Evolutionary conservation across 2,113 vertebrate genomes (phyloP).

Genomic region (Isichthys henryi): DNA sequence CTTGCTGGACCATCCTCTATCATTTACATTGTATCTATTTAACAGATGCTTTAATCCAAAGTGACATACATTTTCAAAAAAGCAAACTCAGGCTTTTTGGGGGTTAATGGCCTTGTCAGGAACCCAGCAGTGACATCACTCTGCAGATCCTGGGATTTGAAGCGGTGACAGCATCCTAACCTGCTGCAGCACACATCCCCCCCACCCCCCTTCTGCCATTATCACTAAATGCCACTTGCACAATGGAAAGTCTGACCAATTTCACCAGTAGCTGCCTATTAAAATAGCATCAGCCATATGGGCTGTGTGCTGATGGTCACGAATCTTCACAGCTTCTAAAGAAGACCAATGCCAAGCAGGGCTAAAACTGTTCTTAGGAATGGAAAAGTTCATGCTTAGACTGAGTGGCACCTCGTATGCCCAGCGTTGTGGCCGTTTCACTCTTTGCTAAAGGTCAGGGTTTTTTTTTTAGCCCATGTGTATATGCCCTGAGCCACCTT

Average conservation of each 20-base stretch:
- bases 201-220: neutral
- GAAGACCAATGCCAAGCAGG: neutral
- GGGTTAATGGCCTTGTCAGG: neutral
- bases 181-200: neutral
- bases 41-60: neutral
- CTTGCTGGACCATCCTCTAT: neutral
- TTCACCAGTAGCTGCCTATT: neutral
- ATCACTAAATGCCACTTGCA: neutral
- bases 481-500: neutral
- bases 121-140: neutral
- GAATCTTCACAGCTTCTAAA: neutral
- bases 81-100: neutral
- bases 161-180: neutral
- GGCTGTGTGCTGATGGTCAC: neutral
- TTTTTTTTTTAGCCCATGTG: neutral
- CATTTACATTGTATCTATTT: neutral
- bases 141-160: neutral
- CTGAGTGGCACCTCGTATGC: neutral
- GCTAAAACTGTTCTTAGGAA: neutral
- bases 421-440: neutral
- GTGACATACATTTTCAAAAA: neutral
- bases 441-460: neutral
- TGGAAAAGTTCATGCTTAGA: neutral
- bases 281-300: neutral
- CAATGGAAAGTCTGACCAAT: slow-evolving; percentile 2